Conservation (phyloP, 2,888 invertebrate species). For the Allacma fusca region DNA sequence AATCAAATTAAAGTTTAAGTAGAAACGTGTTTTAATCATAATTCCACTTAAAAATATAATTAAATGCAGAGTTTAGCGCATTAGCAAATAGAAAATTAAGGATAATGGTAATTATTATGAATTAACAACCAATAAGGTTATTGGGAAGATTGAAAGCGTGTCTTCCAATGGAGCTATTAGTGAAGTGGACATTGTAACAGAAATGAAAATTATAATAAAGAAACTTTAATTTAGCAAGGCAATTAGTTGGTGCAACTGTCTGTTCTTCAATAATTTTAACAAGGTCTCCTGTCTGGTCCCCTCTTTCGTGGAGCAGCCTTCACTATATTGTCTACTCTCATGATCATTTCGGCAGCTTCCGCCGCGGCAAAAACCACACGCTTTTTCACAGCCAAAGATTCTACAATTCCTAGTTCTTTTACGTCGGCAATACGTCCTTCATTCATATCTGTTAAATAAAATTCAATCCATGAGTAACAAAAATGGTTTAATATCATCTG, state of each 20-base stretch:
- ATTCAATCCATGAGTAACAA: too few relatives aligned
- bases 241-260: conserved; percentile 25
- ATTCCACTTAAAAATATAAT: conserved; percentile 1
- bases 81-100: conserved; percentile 8
- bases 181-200: neutral
- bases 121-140: conserved; percentile 3
- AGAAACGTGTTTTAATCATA: conserved; percentile 1
- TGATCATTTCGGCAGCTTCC: conserved; percentile 98
- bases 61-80: neutral
- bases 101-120: neutral
- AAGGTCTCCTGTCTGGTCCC: conserved; percentile 83
- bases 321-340: conserved; percentile 97
- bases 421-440: conserved; percentile 88
- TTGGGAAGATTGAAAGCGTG: neutral
- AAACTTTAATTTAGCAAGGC: conserved; percentile 38
- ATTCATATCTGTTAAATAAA: conserved; percentile 81
- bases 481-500: too few relatives aligned
- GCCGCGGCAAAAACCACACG: conserved; percentile 93
- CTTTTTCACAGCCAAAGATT: conserved; percentile 95
- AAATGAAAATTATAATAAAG: conserved; percentile 19
- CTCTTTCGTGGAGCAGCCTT: conserved; percentile 88
- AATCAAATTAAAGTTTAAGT: conserved; percentile 5
- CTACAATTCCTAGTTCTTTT: conserved; percentile 89
- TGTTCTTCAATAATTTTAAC: conserved; percentile 68
- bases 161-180: neutral